Evolutionary conservation across 2,888 invertebrate genomes (phyloP), one percentile per base, ranked within the genome.

Genomic region (Microchrysa polita): DNA sequence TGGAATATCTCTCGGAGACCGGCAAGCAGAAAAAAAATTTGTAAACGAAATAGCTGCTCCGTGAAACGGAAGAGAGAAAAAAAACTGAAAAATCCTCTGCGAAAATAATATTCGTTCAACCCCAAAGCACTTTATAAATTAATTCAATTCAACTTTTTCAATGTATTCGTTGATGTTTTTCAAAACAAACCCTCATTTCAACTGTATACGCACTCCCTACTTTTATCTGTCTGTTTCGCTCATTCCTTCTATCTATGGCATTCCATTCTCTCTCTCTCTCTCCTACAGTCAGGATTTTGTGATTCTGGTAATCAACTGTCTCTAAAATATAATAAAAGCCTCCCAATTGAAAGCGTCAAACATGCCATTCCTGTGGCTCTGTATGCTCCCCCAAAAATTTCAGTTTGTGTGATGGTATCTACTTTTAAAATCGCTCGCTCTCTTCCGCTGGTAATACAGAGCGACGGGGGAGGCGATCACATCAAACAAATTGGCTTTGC

Each of bases 91-190:
- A 34, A 34, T n/a, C n/a, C n/a, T n/a, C n/a, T n/a, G 27, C 2
- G 27, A 34, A 18, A 72, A 48, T 72, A 72, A 48, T 59, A 57
- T 72, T 34, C 72, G 44, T 72, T 72, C 60, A 60, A 59, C 60
- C 72, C 71, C 27, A 72, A 77, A 77, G 76, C 76, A 77, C 76
- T 78, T 77, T 77, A 77, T 79, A 83, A 83, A 84, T 84, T 80
- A 82, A 83, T 84, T 83, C 84, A 84, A 84, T 83, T 84, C 81
- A 82, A 82, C 82, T 83, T 83, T 81, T 81, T 79, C 79, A 79
- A 73, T 73, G 61, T 61, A 73, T 73, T 73, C 63, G 72, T 60
- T 73, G 72, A 23, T 23, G 63, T 73, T 57, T 55, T 53, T 53
- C 34, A 55, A 53, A 55, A 67, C 55, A 65, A n/a, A 48, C 65